Conservation (phyloP, 1,140 invertebrate species). For the Tetragnatha versicolor region DNA sequence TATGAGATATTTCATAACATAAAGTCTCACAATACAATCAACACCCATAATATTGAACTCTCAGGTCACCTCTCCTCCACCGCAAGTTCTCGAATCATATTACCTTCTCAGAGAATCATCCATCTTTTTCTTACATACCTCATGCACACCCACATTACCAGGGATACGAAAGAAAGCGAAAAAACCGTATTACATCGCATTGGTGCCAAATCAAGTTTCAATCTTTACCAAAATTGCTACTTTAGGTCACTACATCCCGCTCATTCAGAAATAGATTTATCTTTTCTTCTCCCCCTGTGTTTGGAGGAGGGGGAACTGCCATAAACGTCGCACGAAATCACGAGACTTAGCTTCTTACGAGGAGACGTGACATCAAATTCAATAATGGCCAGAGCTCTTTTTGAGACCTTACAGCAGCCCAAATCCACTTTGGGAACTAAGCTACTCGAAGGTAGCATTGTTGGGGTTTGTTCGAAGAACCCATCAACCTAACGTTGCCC, state of each 20-base stretch:
- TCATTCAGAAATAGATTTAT: conserved; percentile 21
- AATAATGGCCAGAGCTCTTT: conserved; percentile 15
- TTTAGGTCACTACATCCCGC: conserved; percentile 20
- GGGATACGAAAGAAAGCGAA: background rate
- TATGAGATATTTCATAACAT: too few species aligned
- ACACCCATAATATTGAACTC: too few species aligned
- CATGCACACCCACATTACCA: background rate
- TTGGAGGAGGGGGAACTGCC: background rate
- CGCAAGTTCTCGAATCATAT: too few species aligned
- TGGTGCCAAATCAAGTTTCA: conserved; percentile 24
- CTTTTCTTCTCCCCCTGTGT: conserved; percentile 11
- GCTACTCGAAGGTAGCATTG: background rate
- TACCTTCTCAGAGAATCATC: too few species aligned
- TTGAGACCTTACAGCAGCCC: background rate
- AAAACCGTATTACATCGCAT: background rate
- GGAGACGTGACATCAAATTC: conserved; percentile 39
- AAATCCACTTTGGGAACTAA: conserved; percentile 13
- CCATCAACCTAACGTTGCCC: background rate
- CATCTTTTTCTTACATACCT: too few species aligned
- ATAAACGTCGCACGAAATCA: conserved; percentile 35
- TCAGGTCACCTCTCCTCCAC: too few species aligned
- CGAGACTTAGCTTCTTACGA: background rate
- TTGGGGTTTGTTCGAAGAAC: background rate
- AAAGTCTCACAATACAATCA: too few species aligned
- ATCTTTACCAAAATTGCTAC: conserved; percentile 35